These are phyloP conservation scores for Origma solitaria DNA, from an alignment of 2,113 vertebrate species.

Conservation along the genomic window DNA sequence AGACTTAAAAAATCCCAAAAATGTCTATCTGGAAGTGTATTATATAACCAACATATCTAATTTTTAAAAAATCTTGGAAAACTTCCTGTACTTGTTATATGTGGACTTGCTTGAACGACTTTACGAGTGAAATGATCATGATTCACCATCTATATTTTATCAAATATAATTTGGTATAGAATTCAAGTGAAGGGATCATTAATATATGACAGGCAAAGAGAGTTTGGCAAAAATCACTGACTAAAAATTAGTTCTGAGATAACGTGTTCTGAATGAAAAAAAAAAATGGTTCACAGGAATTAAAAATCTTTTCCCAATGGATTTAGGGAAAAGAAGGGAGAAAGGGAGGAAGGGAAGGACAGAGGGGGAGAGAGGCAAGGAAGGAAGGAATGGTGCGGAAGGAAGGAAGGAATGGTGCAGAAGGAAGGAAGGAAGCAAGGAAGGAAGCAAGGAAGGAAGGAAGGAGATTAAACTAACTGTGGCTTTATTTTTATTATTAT, in stretches of 20 bases:
- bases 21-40: background rate
- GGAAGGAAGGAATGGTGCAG: too few relatives aligned
- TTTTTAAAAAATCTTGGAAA: background rate
- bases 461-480: background rate
- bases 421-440: background rate
- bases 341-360: fast-evolving
- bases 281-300: background rate
- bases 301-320: background rate
- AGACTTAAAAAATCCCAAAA: background rate
- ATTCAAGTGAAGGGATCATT: background rate
- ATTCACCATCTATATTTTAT: background rate
- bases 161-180: background rate
- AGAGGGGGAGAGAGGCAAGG: too few relatives aligned
- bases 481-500: background rate
- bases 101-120: background rate
- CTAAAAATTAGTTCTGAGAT: background rate
- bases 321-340: background rate
- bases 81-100: background rate
- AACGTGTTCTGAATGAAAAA: fast-evolving
- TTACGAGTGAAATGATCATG: background rate
- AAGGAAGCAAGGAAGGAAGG: background rate
- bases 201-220: background rate
- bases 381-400: background rate
- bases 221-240: background rate
- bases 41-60: background rate